Conservation (phyloP, 2,888 invertebrate species). For the Scaptomyza cyrtandrae region DNA sequence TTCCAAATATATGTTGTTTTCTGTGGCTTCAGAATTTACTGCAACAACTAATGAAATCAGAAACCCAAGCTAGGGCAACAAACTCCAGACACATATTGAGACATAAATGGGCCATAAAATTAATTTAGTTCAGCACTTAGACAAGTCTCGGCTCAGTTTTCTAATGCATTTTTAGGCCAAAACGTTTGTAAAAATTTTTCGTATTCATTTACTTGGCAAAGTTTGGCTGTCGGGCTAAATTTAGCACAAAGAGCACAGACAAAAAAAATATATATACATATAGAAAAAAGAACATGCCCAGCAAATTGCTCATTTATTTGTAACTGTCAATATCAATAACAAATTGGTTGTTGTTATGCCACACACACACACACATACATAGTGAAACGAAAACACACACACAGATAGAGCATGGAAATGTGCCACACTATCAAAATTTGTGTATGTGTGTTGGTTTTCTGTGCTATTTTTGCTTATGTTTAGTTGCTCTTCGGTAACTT, state of each 20-base stretch:
- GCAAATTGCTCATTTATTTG: conserved; percentile 80
- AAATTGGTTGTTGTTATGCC: conserved; percentile 78
- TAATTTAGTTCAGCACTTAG: conserved; percentile 14
- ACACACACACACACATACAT: conserved; percentile 52
- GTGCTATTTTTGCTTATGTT: conserved; percentile 39
- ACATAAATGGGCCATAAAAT: conserved; percentile 25
- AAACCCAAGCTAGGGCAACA: conserved; percentile 6
- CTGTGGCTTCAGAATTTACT: background rate
- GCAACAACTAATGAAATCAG: conserved; percentile 2
- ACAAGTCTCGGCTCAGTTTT: conserved; percentile 30
- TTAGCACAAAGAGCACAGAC: conserved; percentile 37
- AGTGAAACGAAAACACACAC: conserved; percentile 24
- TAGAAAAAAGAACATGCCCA: conserved; percentile 45
- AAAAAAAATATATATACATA: background rate
- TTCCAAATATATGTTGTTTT: background rate
- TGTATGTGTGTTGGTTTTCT: conserved; percentile 2
- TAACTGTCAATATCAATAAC: conserved; percentile 81
- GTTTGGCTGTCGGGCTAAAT: conserved; percentile 33
- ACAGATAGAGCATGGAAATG: conserved; percentile 54
- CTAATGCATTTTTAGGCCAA: conserved; percentile 42
- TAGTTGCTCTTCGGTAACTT: conserved; percentile 65
- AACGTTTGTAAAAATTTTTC: conserved; percentile 8
- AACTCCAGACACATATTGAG: background rate
- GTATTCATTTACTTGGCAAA: conserved; percentile 38
- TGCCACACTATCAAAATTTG: conserved; percentile 72